Evolutionary conservation across 92 coral and sea anemone genomes (phyloP).

Genomic region (Porites evermanni): DNA sequence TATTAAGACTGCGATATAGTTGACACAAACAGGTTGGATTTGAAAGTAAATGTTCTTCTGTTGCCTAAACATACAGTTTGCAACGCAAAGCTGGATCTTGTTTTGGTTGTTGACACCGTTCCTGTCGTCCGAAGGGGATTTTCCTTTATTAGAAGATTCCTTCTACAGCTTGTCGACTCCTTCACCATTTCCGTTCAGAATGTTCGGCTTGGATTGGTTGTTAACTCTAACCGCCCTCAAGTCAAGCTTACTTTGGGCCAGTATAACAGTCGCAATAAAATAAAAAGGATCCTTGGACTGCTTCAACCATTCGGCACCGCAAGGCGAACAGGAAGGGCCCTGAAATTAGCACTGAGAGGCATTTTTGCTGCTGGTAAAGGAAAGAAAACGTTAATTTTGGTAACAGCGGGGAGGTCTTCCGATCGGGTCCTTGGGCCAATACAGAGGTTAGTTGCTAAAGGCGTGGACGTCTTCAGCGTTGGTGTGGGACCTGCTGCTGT

Average conservation of each 20-base stretch:
- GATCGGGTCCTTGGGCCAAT: conserved; percentile 66
- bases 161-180: conserved; percentile 55
- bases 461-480: conserved; percentile 66
- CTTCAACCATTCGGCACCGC: conserved; percentile 45
- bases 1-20: neutral
- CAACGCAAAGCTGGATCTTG: conserved; percentile 76
- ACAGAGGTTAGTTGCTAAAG: conserved; percentile 60
- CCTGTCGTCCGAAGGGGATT: conserved; percentile 56
- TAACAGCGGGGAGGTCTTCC: conserved; percentile 65
- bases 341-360: conserved; percentile 31
- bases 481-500: conserved; percentile 51
- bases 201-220: conserved; percentile 65
- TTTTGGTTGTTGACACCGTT: conserved; percentile 83
- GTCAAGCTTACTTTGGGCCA: conserved; percentile 56
- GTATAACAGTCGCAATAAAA: conserved; percentile 30
- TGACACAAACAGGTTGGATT: neutral
- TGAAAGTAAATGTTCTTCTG: neutral
- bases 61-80: conserved; percentile 55
- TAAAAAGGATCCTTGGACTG: conserved; percentile 29
- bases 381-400: conserved; percentile 60
- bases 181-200: conserved; percentile 62
- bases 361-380: conserved; percentile 45
- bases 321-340: conserved; percentile 59
- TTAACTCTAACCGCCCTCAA: conserved; percentile 53
- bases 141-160: conserved; percentile 55